Evolutionary conservation across 1,140 invertebrate genomes (phyloP), one percentile per base, ranked within the genome.

Genomic region (Macrostomum lignano): DNA sequence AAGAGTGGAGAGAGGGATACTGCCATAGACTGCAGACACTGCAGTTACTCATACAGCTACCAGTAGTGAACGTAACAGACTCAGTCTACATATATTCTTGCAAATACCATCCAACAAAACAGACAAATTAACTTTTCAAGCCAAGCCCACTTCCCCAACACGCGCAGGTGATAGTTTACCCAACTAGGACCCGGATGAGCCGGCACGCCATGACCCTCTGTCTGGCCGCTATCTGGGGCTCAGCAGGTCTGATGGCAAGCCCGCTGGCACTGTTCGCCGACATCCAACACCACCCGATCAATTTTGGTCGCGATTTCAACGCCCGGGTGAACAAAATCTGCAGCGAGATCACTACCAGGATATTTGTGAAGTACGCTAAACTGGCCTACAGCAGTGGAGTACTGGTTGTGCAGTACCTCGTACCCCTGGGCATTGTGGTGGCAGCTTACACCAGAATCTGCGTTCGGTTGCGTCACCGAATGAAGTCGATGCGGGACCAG

Each of bases 371-470:
- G 39, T 28, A 17, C 15, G 33, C n/a, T n/a, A n/a, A n/a, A n/a
- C n/a, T n/a, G n/a, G n/a, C n/a, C n/a, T n/a, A n/a, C n/a, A n/a
- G n/a, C 28, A n/a, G n/a, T n/a, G n/a, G n/a, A n/a, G n/a, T n/a
- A n/a, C n/a, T n/a, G n/a, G n/a, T n/a, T n/a, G n/a, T n/a, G n/a
- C n/a, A n/a, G n/a, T n/a, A n/a, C n/a, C 54, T 74, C 33, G 44
- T 78, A 11, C 76, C 76, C 23, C 74, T 78, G 37, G 52, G 73
- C 28, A 74, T 75, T 15, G 71, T 78, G 7, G 68, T 68, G 19
- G 52, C 69, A 4, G 60, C 65, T 1, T 65, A 68, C 41, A 52
- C 59, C 2, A 43, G 59, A 23, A 68, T 68, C 33, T 67, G 60
- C 41, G 52, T 57, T 23, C 66, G 66, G 41, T 51, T 68, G 3